Conservation (phyloP, 2,797 vertebrate species). For the Carcharodon carcharias region DNA sequence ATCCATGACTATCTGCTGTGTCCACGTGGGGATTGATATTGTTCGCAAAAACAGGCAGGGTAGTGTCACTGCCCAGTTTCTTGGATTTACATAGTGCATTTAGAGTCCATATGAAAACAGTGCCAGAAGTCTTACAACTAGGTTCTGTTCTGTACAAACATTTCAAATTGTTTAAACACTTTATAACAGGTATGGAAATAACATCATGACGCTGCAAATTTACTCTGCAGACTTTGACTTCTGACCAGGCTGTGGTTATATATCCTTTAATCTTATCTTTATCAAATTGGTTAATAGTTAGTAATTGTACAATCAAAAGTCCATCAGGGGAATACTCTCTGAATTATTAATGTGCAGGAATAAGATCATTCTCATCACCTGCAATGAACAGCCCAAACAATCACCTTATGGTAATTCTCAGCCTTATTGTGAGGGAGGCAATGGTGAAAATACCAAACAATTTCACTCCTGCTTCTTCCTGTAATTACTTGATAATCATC, state of each 20-base stretch:
- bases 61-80: neutral
- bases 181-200: neutral
- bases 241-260: neutral
- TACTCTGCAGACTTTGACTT: neutral
- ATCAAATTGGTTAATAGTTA: neutral
- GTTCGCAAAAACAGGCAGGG: neutral
- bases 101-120: neutral
- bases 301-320: neutral
- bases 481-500: neutral
- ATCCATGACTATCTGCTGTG: neutral
- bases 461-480: neutral
- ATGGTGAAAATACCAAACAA: neutral
- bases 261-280: neutral
- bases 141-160: neutral
- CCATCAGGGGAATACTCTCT: neutral
- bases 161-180: neutral
- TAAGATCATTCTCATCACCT: neutral
- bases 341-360: neutral
- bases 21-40: neutral
- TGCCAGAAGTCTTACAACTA: neutral
- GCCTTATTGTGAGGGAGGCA: neutral
- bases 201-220: neutral
- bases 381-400: neutral
- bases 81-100: neutral
- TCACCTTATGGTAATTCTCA: neutral